These are phyloP conservation scores for Caradrina clavipalpis DNA, from an alignment of 2,888 invertebrate genomes.

Conservation along the genomic window DNA sequence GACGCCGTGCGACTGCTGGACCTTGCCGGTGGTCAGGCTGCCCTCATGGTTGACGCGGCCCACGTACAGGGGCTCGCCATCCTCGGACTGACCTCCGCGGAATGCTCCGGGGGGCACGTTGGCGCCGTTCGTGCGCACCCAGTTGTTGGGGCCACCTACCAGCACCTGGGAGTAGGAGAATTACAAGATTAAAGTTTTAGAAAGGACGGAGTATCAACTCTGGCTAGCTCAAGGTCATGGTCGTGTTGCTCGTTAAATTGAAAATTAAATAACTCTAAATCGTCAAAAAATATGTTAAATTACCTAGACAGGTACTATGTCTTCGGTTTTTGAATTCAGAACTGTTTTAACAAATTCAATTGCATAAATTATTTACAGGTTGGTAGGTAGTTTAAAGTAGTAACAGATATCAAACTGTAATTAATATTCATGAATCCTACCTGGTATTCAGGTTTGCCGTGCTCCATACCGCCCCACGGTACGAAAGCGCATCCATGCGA, in stretches of 20 bases:
- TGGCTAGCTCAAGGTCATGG: not conserved
- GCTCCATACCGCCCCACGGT: slow-evolving; percentile 96
- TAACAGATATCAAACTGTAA: not conserved
- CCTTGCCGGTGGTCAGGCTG: slow-evolving; percentile 94
- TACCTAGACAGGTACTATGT: too few relatives aligned
- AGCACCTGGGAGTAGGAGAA: slow-evolving; percentile 84
- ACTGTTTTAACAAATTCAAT: too few relatives aligned
- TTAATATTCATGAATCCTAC: slow-evolving; percentile 74
- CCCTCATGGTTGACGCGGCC: slow-evolving; percentile 95
- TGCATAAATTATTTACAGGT: too few relatives aligned
- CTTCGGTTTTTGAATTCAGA: too few relatives aligned
- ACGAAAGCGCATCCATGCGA: slow-evolving; percentile 95
- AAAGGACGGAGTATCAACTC: not conserved
- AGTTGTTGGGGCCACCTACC: slow-evolving; percentile 92
- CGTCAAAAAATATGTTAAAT: too few relatives aligned
- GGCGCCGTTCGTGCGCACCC: slow-evolving; percentile 93
- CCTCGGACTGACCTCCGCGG: slow-evolving; percentile 93
- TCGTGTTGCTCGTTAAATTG: too few relatives aligned
- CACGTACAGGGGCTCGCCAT: slow-evolving; percentile 95
- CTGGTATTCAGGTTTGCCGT: slow-evolving; percentile 94
- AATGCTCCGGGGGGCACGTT: slow-evolving; percentile 94
- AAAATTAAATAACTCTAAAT: too few relatives aligned
- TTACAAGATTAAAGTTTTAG: not conserved
- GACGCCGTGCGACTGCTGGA: slow-evolving; percentile 95
- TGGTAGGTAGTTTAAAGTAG: too few relatives aligned